Conservation (phyloP, 2,113 vertebrate genomes). For the Elgaria multicarinata region DNA sequence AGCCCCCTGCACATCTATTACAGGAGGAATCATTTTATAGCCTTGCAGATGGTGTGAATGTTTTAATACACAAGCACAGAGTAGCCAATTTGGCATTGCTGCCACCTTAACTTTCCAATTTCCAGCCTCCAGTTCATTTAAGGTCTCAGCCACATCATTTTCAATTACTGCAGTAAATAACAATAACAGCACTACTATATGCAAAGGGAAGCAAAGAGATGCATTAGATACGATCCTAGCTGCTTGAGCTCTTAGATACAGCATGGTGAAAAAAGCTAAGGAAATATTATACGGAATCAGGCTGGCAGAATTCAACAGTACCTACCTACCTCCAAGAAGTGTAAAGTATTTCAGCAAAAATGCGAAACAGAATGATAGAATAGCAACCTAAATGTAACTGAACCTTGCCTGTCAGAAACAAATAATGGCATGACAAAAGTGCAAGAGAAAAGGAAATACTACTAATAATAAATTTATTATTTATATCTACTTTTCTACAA, state of each 20-base stretch:
- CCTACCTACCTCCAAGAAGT: not conserved
- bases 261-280: not conserved
- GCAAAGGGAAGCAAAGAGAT: not conserved
- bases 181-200: not conserved
- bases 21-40: constrained; percentile 23
- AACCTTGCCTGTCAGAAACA: not conserved
- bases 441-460: not conserved
- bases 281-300: not conserved
- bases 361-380: not conserved
- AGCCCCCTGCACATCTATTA: constrained; percentile 13
- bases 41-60: constrained; percentile 10
- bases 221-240: not conserved
- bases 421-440: not conserved
- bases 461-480: not conserved
- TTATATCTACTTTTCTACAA: not conserved
- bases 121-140: constrained; percentile 17
- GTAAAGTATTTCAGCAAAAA: not conserved
- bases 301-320: not conserved
- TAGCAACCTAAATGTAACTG: not conserved
- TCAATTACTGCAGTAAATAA: constrained; percentile 18
- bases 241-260: not conserved
- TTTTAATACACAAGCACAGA: constrained; percentile 1
- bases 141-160: constrained; percentile 15
- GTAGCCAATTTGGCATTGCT: not conserved
- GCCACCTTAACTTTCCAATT: constrained; percentile 16